phyloP scores from a whole-genome alignment of 2,113 vertebrate species.

The Dryoscopus gambensis region DNA sequence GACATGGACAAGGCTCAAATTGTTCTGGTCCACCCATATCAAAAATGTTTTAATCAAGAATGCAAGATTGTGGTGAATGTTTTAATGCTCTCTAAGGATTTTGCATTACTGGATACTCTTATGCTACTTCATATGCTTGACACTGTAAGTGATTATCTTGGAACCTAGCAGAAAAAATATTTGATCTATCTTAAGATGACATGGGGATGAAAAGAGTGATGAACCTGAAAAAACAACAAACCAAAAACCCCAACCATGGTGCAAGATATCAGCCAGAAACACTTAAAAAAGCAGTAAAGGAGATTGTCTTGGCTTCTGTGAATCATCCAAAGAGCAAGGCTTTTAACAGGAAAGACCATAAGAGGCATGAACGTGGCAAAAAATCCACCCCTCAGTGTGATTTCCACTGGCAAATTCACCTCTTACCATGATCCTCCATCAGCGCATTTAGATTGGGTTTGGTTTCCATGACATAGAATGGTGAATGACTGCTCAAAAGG shows the following conservation, averaged over 20 bases:
- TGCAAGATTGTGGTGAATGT: neutral
- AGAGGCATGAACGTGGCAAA: neutral
- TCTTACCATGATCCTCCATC: neutral
- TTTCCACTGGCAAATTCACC: neutral
- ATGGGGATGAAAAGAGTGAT: neutral
- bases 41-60: neutral
- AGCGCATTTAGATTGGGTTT: neutral
- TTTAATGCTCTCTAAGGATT: neutral
- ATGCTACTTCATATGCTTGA: neutral
- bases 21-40: neutral
- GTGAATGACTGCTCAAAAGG: neutral
- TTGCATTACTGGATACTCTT: neutral
- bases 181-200: neutral
- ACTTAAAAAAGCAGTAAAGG: neutral
- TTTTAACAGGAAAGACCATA: neutral
- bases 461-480: neutral
- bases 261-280: neutral
- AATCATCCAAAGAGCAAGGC: neutral
- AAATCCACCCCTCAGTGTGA: accelerated
- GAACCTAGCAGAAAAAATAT: neutral
- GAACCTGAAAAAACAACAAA: neutral
- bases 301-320: neutral
- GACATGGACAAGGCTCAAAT: neutral
- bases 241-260: neutral
- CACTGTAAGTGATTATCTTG: neutral